Evolutionary conservation across 2,888 invertebrate genomes (phyloP).

Genomic region (Hyposoter dolosus): DNA sequence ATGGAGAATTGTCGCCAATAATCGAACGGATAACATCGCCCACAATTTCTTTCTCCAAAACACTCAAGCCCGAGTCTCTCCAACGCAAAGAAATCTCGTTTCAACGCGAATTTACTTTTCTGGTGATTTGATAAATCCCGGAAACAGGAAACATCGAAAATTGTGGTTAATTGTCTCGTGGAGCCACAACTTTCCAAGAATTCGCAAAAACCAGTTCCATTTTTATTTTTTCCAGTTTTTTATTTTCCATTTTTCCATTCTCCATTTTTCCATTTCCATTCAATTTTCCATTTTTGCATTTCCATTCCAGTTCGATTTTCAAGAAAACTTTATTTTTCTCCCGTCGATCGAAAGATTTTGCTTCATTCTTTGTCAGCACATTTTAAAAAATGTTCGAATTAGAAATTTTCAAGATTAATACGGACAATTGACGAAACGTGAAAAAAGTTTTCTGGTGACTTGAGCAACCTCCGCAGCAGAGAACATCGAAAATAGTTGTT

Average conservation of each 20-base stretch:
- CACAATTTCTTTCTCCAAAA: constrained; percentile 43
- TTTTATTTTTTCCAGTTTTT: too few relatives aligned
- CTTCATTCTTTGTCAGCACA: neutral
- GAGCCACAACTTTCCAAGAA: neutral
- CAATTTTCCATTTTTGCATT: too few relatives aligned
- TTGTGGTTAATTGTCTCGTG: constrained; percentile 13
- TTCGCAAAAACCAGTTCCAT: neutral
- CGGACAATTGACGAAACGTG: too few relatives aligned
- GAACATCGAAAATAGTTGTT: too few relatives aligned
- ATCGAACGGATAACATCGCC: constrained; percentile 78
- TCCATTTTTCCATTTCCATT: too few relatives aligned
- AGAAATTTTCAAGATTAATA: too few relatives aligned
- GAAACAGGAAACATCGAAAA: constrained; percentile 16
- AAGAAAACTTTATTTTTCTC: neutral
- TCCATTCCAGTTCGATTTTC: too few relatives aligned
- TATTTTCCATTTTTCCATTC: too few relatives aligned
- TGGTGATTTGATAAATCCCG: constrained; percentile 48
- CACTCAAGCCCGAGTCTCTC: neutral
- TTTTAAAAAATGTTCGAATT: too few relatives aligned
- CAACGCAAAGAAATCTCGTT: constrained; percentile 21
- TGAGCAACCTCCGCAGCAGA: too few relatives aligned
- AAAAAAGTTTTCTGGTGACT: too few relatives aligned
- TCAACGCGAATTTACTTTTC: constrained; percentile 58
- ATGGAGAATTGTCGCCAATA: constrained; percentile 84
- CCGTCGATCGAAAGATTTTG: neutral